Base-by-base conservation (phyloP, 2,113 vertebrate species). In the Passer montanus region DNA sequence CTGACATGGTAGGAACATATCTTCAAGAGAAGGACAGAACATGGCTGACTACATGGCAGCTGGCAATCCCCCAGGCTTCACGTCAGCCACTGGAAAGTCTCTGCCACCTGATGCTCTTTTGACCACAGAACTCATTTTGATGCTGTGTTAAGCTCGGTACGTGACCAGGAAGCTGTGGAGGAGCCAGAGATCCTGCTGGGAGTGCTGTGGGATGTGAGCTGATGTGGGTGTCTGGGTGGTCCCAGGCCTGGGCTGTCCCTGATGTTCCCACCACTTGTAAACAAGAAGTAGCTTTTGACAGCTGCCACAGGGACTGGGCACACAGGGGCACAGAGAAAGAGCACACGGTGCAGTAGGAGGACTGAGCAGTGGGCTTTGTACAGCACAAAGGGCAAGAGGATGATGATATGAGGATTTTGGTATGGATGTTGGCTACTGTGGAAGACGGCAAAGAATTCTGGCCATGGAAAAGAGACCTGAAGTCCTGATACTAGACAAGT, bases 121-220 rank as follows among this genome's bases (percentile, higher is more conserved):
- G 16, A 83, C 49, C 81, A 21, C 26, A 11, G 14, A 49, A 41
- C 9, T 13, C n/a, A 22, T 39, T 77, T 67, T 7, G 28, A 70
- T 3, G 8, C 31, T 8, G 26, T 11, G 0, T 39, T 75, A 44
- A 50, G 26, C 50, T 63, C 0, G 0, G 7, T 55, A 19, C 0
- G 0, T 4, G 47, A 79, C 3, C 5, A 59, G 56, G 64, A 52
- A 78, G 73, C 28, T 3, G 5, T 1, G 2, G 74, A 82, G 46
- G 11, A 66, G 23, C 13, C 58, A 56, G 39, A 31, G 35, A 28
- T 53, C 15, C 67, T 49, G 2, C 63, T 15, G n/a, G n/a, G 62
- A 64, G 49, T 2, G 2, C 7, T 60, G 30, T 24, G 52, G 58
- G n/a, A 76, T 46, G 13, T 37, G 28, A 77, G 56, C 41, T 56